These are phyloP conservation scores for Sebastes iracundus DNA, from an alignment of 2,797 vertebrate species.

Conservation along the genomic window DNA sequence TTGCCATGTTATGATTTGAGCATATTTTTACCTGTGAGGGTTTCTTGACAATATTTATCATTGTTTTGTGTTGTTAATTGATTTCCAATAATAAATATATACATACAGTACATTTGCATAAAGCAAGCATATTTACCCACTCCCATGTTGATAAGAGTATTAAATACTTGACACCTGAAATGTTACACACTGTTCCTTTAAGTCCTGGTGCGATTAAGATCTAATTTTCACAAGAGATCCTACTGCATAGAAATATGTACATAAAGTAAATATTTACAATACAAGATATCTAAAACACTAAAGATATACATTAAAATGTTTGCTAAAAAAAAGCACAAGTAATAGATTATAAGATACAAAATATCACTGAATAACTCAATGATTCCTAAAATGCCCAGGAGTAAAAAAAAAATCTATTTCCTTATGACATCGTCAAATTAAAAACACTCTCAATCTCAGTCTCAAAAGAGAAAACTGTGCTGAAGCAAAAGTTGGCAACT, in stretches of 20 bases:
- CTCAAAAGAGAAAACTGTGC: constrained; percentile 23
- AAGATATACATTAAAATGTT: not conserved
- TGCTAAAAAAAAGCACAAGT: not conserved
- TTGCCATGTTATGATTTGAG: no score
- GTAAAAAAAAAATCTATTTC: not conserved
- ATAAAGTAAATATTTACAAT: not conserved
- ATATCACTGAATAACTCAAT: not conserved
- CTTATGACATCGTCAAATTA: not conserved
- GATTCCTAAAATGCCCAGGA: not conserved
- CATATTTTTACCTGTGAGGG: no score
- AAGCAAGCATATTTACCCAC: no score
- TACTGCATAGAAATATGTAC: not conserved
- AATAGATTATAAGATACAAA: not conserved
- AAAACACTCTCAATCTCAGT: not conserved
- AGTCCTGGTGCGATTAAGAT: not conserved
- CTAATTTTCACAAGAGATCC: not conserved
- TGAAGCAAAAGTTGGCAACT: not conserved
- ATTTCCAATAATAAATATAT: no score
- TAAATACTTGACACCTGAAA: no score
- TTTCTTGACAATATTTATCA: no score
- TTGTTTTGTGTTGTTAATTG: no score
- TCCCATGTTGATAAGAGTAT: no score
- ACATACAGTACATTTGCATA: no score
- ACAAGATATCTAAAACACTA: not conserved
- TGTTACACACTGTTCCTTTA: not conserved